Percentiles rank a stretch among this genome's conserved stretches.
Conservation (phyloP, 2,888 invertebrate genomes). For the Stenodema calcarata region DNA sequence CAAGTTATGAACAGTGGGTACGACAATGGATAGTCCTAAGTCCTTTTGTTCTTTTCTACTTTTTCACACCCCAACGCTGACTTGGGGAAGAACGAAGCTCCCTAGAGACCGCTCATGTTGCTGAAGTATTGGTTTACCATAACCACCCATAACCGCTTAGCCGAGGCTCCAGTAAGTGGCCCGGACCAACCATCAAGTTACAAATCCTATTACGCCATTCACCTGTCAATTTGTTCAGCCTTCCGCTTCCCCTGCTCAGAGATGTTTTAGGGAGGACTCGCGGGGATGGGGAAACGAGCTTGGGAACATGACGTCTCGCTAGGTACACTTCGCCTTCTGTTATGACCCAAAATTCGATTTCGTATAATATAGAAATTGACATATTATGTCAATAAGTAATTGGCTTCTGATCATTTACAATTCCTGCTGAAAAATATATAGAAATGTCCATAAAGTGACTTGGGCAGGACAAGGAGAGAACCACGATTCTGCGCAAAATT, state of each 20-base stretch:
- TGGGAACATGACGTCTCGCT: background rate
- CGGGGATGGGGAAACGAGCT: background rate
- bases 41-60: background rate
- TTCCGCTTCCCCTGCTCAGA: background rate
- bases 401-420: background rate
- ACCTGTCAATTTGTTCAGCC: constrained; percentile 35
- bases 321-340: background rate
- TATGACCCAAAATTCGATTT: background rate
- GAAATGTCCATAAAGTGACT: no score
- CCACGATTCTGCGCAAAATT: no score
- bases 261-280: background rate
- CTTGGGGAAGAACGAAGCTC: background rate
- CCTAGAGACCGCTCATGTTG: constrained; percentile 39
- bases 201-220: constrained; percentile 48
- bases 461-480: no score
- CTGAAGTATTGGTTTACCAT: constrained; percentile 42
- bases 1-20: no score
- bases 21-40: no score
- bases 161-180: constrained; percentile 22
- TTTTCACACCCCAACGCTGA: background rate
- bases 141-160: constrained; percentile 25
- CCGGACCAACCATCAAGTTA: constrained; percentile 40
- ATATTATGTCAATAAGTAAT: background rate
- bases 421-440: no score
- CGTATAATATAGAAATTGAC: no score